These are phyloP conservation scores for Cirrhinus mrigala DNA, from an alignment of 2,797 vertebrate species.

Conservation along the genomic window DNA sequence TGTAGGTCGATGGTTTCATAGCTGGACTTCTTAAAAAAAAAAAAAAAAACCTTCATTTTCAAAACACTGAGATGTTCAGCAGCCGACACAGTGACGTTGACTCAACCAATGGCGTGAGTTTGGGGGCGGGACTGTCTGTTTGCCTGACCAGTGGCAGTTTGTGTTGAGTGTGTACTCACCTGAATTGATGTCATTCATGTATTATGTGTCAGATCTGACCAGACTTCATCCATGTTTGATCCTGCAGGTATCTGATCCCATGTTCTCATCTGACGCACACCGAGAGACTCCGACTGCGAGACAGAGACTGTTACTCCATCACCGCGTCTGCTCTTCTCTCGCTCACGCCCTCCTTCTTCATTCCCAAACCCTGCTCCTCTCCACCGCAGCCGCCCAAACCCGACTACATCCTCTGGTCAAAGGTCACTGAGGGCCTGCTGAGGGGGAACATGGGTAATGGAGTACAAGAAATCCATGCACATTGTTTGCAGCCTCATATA, in stretches of 20 bases:
- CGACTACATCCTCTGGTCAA: constrained; percentile 87
- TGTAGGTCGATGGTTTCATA: not conserved
- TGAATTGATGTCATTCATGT: not conserved
- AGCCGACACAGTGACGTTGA: not conserved
- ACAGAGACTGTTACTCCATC: constrained; percentile 86
- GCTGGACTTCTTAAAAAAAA: not conserved
- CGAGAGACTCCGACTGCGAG: constrained; percentile 80
- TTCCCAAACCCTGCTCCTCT: constrained; percentile 71
- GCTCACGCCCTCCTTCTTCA: constrained; percentile 88
- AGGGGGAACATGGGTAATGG: constrained; percentile 58
- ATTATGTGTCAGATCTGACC: not conserved
- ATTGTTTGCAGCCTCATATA: not conserved
- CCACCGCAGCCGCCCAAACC: constrained; percentile 71
- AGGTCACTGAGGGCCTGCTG: constrained; percentile 70
- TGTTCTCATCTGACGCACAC: constrained; percentile 88
- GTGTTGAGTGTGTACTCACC: not conserved
- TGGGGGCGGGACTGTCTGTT: not conserved
- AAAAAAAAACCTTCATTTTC: not conserved
- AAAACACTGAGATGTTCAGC: not conserved
- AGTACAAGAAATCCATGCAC: not conserved
- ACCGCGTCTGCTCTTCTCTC: constrained; percentile 87
- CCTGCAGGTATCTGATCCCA: constrained; percentile 89
- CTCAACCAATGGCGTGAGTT: not conserved
- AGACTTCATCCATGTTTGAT: constrained; percentile 10
- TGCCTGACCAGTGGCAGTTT: not conserved